Evolutionary conservation across 2,113 vertebrate genomes (phyloP), one percentile per base, ranked within the genome.

Genomic region (Muntiacus muntjak): DNA sequence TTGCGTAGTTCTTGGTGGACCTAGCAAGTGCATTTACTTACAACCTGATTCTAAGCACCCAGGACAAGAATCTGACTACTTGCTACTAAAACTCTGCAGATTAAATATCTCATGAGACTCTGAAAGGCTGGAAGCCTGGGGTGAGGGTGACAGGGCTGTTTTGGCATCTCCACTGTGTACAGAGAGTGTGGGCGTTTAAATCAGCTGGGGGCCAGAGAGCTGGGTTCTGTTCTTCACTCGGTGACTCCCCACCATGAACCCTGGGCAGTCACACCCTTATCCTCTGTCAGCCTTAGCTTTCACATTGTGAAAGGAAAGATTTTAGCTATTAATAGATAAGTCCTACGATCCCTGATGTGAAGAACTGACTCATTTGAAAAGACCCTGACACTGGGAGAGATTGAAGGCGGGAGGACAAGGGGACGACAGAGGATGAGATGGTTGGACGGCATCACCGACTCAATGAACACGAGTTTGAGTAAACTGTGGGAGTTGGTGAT

Each of bases 61-160:
- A 11, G 85, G 0, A 62, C 23, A 45, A 43, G 47, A 50, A 93
- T 78, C 21, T 84, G 57, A 81, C 21, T 19, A 2, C 2, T 30
- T 7, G 58, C 62, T 58, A 5, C 33, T 30, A 19, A 76, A 95
- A 21, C 33, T 13, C 23, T 52, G 13, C n/a, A 57, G 30, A 58
- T 33, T 21, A 81, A 40, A 30, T 13, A 45, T 89, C 33, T 82
- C 21, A 40, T 7, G 50, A 36, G 78, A 64, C 36, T 54, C 28
- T 58, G 11, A 67, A 92, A 58, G 21, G 21, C 83, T 58, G 10
- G 76, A 57, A 78, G 25, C 36, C n/a, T 76, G 30, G 36, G 15
- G 10, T 30, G 15, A n/a, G 19, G 36, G 19, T 5, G 14, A 13
- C 3, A 0, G 3, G 21, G 6, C 36, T 43, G 5, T 57, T 81